Percentiles rank a stretch among this genome's conserved stretches.
Conservation (phyloP, 53 echinoderm and acorn worm genomes). For the Holothuria leucospilota region DNA sequence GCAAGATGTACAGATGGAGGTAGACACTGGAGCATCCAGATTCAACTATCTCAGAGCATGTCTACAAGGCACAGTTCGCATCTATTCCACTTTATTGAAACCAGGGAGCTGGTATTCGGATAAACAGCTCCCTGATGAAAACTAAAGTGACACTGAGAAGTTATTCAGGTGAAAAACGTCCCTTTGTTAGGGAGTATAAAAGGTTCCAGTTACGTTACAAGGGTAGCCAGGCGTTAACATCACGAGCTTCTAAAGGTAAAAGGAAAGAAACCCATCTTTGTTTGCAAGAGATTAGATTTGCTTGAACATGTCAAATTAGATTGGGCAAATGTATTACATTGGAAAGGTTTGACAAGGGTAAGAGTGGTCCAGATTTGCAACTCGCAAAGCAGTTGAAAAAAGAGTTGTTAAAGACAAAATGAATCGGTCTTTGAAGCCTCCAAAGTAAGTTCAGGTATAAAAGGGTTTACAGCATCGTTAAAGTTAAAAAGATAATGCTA, state of each 20-base stretch:
- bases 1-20: no score
- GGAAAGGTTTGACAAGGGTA: no score
- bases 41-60: background rate
- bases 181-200: slow-evolving; percentile 30
- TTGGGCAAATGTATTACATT: no score
- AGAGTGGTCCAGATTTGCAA: background rate
- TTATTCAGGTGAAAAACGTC: slow-evolving; percentile 5
- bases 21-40: no score
- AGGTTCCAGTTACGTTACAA: slow-evolving; percentile 41
- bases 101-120: no score
- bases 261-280: slow-evolving; percentile 33
- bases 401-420: no score
- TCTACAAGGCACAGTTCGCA: slow-evolving; percentile 9
- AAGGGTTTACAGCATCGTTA: slow-evolving; percentile 10
- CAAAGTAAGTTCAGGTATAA: background rate
- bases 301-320: no score
- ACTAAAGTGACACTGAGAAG: no score
- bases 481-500: slow-evolving; percentile 20
- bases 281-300: slow-evolving; percentile 28
- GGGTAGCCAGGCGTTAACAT: background rate
- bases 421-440: background rate
- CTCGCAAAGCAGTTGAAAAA: slow-evolving; percentile 2
- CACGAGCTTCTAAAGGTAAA: slow-evolving; percentile 34
- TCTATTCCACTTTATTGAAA: no score
- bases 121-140: no score